Percentiles rank a stretch among this genome's conserved stretches.
Conservation (phyloP, 2,888 invertebrate genomes). For the Tetropium fuscum region DNA sequence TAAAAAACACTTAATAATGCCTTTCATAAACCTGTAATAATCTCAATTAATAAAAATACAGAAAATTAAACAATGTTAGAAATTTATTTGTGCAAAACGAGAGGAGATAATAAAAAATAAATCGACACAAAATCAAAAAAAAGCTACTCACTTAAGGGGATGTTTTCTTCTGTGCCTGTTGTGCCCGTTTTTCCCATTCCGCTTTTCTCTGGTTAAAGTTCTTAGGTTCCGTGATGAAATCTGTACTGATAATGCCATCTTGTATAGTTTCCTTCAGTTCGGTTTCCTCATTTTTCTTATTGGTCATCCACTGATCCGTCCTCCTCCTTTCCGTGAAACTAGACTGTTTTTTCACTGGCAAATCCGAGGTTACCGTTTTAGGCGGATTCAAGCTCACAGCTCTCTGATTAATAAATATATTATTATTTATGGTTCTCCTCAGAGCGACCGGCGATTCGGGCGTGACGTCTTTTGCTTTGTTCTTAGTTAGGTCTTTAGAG, state of each 20-base stretch:
- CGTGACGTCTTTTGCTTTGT: constrained; percentile 19
- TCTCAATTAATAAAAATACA: no score
- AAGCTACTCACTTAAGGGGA: constrained; percentile 31
- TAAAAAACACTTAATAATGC: no score
- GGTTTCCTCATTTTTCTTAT: constrained; percentile 52
- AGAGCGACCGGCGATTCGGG: constrained; percentile 51
- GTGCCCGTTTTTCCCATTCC: constrained; percentile 83
- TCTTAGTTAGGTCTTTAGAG: constrained; percentile 37
- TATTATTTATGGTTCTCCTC: constrained; percentile 55
- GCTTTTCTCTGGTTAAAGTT: constrained; percentile 81
- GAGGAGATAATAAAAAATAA: background rate
- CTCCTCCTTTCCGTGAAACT: constrained; percentile 56
- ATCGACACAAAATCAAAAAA: constrained; percentile 15
- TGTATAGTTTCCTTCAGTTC: constrained; percentile 48
- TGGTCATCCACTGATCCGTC: constrained; percentile 59
- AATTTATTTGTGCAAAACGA: no score
- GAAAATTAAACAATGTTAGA: no score
- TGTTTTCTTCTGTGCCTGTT: constrained; percentile 75
- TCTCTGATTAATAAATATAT: constrained; percentile 55
- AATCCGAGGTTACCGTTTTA: constrained; percentile 50
- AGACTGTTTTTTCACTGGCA: constrained; percentile 57
- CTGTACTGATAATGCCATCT: constrained; percentile 50
- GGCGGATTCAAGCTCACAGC: constrained; percentile 56
- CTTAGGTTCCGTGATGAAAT: constrained; percentile 71
- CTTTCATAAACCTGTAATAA: no score